Evolutionary conservation across 2,888 invertebrate species (phyloP), one percentile per base, ranked within the genome.

Genomic region (Orthosia incerta): DNA sequence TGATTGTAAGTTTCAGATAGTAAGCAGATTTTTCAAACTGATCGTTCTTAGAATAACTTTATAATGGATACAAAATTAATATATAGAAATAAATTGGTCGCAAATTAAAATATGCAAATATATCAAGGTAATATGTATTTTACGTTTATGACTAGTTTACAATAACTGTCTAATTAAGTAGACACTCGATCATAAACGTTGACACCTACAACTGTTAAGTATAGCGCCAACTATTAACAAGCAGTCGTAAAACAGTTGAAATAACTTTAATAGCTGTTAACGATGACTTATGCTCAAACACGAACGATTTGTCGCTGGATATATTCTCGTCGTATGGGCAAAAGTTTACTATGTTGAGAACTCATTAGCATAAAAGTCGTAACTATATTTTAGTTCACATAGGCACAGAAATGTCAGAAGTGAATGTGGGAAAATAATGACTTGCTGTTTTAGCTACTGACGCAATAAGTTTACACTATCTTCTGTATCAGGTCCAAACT

Each of bases 221-320:
- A n/a, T 26, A 69, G 13, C 15, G 4, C 18, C 15, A 13, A 56
- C 18, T 46, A 48, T 55, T 51, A 18, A 39, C 12, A 61, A 53
- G 2, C 18, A 31, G 55, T 68, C 61, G 51, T 83, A 59, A 67
- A 68, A 79, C 20, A 45, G 31, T 39, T 4, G 57, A 50, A 70
- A 69, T 56, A n/a, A 65, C 16, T 31, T 56, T 63, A 31, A 26
- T 46, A 15, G 16, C 16, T 64, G 45, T 53, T 66, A 13, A 46
- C 15, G n/a, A 50, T 55, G 26, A 67, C 53, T 61, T 70, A 83
- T 83, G 70, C 67, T 45, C 31, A 0, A 65, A 57, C 83, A 83
- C 61, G 70, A 31, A 50, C 31, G 50, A 39, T 60, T 56, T 61
- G 26, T 50, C 12, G 26, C 56, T 45, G 26, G 7, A 26, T 59